Conservation (phyloP, 2,888 invertebrate genomes). For the Stenodera caucasica region DNA sequence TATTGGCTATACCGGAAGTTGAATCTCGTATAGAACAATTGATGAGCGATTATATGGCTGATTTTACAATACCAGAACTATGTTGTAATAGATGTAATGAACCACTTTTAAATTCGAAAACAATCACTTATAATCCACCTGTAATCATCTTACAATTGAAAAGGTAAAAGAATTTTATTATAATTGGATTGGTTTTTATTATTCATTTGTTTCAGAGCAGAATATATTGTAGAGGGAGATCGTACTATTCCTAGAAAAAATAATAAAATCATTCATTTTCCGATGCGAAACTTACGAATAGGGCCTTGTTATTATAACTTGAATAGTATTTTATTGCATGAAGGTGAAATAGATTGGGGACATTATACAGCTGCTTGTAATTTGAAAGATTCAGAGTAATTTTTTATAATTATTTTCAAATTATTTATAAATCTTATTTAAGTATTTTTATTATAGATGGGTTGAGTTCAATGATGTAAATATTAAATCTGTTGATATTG, state of each 20-base stretch:
- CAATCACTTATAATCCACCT: constrained; percentile 45
- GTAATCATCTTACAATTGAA: constrained; percentile 49
- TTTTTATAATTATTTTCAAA: background rate
- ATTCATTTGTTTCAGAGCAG: constrained; percentile 15
- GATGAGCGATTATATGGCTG: constrained; percentile 42
- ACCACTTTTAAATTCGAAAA: constrained; percentile 39
- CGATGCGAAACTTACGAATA: constrained; percentile 43
- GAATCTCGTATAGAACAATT: constrained; percentile 38
- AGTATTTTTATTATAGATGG: constrained; percentile 75
- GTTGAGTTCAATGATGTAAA: constrained; percentile 91
- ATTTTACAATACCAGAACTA: constrained; percentile 42
- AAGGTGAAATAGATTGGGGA: constrained; percentile 87
- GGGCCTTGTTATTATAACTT: constrained; percentile 68
- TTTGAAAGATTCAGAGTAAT: constrained; percentile 61
- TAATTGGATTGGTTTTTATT: too few relatives aligned
- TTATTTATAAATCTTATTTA: constrained; percentile 1
- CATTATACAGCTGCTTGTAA: constrained; percentile 89
- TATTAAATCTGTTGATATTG: constrained; percentile 69
- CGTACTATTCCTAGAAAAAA: constrained; percentile 31
- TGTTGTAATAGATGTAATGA: constrained; percentile 46
- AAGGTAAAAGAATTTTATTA: constrained; percentile 44
- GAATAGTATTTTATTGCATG: constrained; percentile 89
- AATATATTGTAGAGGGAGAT: constrained; percentile 13
- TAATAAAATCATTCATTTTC: constrained; percentile 35
- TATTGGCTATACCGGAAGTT: constrained; percentile 43